Evolutionary conservation across 2,888 invertebrate genomes (phyloP).

Genomic region (Malthinus flaveolus): DNA sequence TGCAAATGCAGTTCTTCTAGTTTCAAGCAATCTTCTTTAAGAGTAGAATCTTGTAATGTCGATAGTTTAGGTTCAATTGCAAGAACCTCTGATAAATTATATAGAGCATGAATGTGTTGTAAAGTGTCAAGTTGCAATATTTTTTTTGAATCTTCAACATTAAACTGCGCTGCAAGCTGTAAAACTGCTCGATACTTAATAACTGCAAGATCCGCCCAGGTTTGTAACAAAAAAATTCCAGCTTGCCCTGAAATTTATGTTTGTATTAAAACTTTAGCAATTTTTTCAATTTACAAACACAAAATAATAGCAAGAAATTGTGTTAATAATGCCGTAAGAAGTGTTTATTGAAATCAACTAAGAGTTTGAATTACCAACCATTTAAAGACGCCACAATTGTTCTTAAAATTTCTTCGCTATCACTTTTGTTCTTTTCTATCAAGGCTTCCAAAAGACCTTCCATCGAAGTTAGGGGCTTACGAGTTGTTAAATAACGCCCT

Average conservation of each 20-base stretch:
- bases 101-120: constrained; percentile 67
- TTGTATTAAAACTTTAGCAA: no score
- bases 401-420: constrained; percentile 67
- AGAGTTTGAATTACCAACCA: no score
- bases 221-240: constrained; percentile 63
- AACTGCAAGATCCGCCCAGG: constrained; percentile 58
- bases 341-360: no score
- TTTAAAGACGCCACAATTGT: constrained; percentile 66
- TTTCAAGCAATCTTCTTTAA: constrained; percentile 56
- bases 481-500: constrained; percentile 58
- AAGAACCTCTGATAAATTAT: constrained; percentile 64
- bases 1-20: constrained; percentile 64
- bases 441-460: constrained; percentile 68
- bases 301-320: no score
- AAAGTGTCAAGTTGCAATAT: constrained; percentile 64
- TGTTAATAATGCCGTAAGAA: no score
- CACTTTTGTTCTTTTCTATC: constrained; percentile 61
- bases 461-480: constrained; percentile 62
- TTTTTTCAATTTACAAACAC: no score
- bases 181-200: constrained; percentile 65
- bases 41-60: constrained; percentile 58
- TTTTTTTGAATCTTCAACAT: constrained; percentile 40
- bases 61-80: constrained; percentile 48
- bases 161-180: constrained; percentile 51
- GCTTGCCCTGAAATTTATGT: constrained; percentile 62